Evolutionary conservation across 2,113 vertebrate genomes (phyloP).

Genomic region (Phalacrocorax pelagicus): DNA sequence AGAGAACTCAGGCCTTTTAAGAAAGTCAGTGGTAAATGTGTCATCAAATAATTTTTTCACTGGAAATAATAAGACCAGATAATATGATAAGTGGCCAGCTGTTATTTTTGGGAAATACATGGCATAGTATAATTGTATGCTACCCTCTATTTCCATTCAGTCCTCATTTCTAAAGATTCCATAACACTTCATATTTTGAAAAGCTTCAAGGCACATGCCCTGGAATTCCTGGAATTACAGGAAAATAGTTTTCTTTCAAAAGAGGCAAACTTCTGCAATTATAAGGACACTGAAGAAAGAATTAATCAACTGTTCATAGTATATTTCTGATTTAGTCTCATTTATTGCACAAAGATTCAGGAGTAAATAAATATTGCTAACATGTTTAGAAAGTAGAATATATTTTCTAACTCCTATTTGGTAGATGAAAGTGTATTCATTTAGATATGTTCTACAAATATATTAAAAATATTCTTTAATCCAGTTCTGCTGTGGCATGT

Average conservation of each 20-base stretch:
- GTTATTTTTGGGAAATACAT: background rate
- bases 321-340: background rate
- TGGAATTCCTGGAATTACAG: background rate
- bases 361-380: background rate
- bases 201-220: background rate
- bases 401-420: background rate
- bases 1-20: background rate
- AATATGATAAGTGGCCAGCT: background rate
- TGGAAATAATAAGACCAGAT: background rate
- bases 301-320: background rate
- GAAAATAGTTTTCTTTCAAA: background rate
- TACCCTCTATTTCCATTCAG: background rate
- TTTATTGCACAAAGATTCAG: background rate
- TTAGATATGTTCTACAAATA: background rate
- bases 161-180: background rate
- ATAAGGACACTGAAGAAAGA: background rate
- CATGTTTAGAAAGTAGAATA: background rate
- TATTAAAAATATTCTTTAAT: background rate
- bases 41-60: background rate
- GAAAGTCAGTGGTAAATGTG: background rate
- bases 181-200: background rate
- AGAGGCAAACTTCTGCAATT: background rate
- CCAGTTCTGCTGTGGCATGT: background rate
- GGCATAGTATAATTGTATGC: background rate
- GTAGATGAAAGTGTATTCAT: background rate